Evolutionary conservation across 2,888 invertebrate species (phyloP).

Genomic region (Rhimphoctona megacephalus): DNA sequence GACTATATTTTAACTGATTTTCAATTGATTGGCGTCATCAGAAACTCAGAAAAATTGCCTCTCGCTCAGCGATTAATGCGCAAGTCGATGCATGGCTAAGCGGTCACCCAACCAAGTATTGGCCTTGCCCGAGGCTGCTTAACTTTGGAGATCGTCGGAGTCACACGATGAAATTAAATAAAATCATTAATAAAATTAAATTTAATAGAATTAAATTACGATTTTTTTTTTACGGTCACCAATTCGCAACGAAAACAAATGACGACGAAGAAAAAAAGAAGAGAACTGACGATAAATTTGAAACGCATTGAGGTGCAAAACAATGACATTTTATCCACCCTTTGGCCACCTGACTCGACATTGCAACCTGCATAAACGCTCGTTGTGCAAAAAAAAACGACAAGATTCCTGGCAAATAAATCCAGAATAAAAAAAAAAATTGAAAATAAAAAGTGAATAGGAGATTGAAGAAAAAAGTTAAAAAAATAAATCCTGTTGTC

Average conservation of each 20-base stretch:
- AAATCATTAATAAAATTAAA: too few relatives aligned
- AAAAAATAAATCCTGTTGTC: slow-evolving; percentile 28
- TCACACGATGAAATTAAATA: too few relatives aligned
- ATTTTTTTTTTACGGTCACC: background rate
- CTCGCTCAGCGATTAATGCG: too few relatives aligned
- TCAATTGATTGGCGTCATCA: too few relatives aligned
- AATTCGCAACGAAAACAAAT: background rate
- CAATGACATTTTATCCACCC: slow-evolving; percentile 29
- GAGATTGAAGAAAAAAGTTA: background rate
- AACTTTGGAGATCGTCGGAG: too few relatives aligned
- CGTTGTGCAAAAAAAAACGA: background rate
- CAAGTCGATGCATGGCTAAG: too few relatives aligned
- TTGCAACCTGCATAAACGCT: slow-evolving; percentile 10
- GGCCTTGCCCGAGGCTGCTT: too few relatives aligned
- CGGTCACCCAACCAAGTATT: too few relatives aligned
- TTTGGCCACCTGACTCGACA: slow-evolving; percentile 26
- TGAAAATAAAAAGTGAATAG: background rate
- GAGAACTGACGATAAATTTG: background rate
- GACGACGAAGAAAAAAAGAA: background rate
- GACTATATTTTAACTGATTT: too few relatives aligned
- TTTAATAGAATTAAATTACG: background rate
- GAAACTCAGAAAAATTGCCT: too few relatives aligned
- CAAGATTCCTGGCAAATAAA: slow-evolving; percentile 28
- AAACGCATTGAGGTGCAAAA: slow-evolving; percentile 30
- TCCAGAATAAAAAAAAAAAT: background rate